Base-by-base conservation (phyloP, 2,888 invertebrate species). In the Mechanitis mazaeus region DNA sequence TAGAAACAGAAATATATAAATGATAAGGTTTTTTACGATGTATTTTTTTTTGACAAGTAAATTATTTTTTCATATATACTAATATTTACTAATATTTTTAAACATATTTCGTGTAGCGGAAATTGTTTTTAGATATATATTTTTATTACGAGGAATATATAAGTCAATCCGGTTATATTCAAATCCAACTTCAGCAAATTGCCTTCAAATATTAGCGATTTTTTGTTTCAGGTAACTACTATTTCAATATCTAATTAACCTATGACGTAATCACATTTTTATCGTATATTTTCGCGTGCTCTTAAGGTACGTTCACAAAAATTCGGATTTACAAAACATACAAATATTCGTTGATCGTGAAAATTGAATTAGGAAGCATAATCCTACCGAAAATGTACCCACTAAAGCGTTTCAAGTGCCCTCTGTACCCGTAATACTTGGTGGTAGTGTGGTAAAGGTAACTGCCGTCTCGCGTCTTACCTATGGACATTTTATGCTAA, bases 401-500 rank as follows among this genome's bases (percentile, higher is more conserved):
- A 73, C 71, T 74, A 73, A 74, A 73, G 72, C 71, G 70, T 66
- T 73, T 67, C 50, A 68, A 71, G 70, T 72, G 72, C 75, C 72
- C 67, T 68, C 60, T 69, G 58, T 65, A 62, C 59, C 56, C 42
- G 11, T 56, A 38, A 56, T 62, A 59, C 56, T 57, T 60, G 61
- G 60, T 69, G 60, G 61, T 62, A 58, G 55, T 59, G 61, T 57
- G 62, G 54, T 59, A 62, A 35, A 60, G 62, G 61, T 62, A 63
- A 57, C 64, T 45, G 57, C 68, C 67, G 74, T 81, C 80, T 79
- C 77, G 74, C 80, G 81, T 83, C 83, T 81, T 81, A 83, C 81
- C 83, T 86, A 85, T 85, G 87, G 88, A 88, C 88, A 84, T 84
- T 86, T 85, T 83, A 88, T 83, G 84, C 88, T 89, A 87, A 83